A percentile compares a stretch with the other conserved stretches of the same genome.
Conservation (phyloP, 2,113 vertebrate species). For the Ellobius talpinus region DNA sequence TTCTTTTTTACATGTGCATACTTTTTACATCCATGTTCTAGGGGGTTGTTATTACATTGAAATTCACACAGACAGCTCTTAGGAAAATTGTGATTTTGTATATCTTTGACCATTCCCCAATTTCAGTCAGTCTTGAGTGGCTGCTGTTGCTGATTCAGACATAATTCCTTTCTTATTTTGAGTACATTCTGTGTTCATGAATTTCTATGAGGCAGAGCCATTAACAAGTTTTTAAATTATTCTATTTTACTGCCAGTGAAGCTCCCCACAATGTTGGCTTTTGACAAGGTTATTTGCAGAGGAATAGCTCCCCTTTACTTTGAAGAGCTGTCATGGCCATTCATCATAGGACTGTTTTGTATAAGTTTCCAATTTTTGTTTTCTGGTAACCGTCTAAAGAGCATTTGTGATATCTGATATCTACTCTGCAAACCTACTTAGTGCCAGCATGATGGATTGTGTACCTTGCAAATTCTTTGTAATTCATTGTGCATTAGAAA, state of each 20-base stretch:
- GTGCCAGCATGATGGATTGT: constrained; percentile 92
- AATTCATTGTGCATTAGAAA: constrained; percentile 86
- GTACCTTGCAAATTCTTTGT: constrained; percentile 84
- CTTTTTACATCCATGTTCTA: neutral
- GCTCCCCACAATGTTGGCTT: constrained; percentile 74
- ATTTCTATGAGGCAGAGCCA: constrained; percentile 76
- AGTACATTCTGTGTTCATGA: constrained; percentile 72
- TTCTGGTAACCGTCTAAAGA: constrained; percentile 90
- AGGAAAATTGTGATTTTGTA: neutral
- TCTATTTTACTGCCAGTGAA: constrained; percentile 77
- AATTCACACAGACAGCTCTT: neutral
- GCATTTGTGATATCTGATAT: constrained; percentile 90
- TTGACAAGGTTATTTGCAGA: constrained; percentile 87
- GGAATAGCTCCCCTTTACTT: constrained; percentile 84
- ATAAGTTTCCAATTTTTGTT: constrained; percentile 86
- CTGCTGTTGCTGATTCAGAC: constrained; percentile 63
- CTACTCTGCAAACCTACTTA: constrained; percentile 89
- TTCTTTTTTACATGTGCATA: neutral
- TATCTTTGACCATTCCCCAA: neutral
- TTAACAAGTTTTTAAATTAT: constrained; percentile 80
- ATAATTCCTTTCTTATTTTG: constrained; percentile 74
- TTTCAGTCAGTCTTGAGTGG: constrained; percentile 69
- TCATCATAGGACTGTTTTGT: constrained; percentile 89
- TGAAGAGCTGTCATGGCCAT: constrained; percentile 91
- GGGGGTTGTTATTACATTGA: neutral